Evolutionary conservation across 1,140 invertebrate species (phyloP).

Genomic region (Aphidius ervi): DNA sequence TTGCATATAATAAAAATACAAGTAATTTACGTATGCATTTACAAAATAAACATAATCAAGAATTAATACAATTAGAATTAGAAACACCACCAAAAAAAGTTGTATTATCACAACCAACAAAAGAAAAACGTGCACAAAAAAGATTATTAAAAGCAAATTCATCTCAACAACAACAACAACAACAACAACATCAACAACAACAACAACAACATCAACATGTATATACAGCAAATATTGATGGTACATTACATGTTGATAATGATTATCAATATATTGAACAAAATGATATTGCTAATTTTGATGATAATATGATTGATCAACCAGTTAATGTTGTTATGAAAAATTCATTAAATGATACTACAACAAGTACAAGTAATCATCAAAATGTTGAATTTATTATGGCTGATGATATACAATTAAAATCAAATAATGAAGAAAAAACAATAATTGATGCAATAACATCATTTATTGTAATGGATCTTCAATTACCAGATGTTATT

Average conservation of each 20-base stretch:
- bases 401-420: conserved; percentile 29
- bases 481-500: conserved; percentile 52
- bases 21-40: conserved; percentile 62
- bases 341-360: conserved; percentile 21
- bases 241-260: conserved; percentile 50
- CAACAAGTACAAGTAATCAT: neutral
- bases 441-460: conserved; percentile 50
- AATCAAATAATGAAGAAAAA: conserved; percentile 36
- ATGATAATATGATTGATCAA: conserved; percentile 43
- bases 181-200: no score
- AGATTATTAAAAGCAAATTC: conserved; percentile 38
- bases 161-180: no score
- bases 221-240: conserved; percentile 50
- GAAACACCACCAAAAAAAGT: conserved; percentile 38
- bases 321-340: conserved; percentile 47
- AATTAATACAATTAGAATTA: conserved; percentile 50
- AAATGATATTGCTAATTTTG: conserved; percentile 39
- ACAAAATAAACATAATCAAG: conserved; percentile 58
- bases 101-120: conserved; percentile 39
- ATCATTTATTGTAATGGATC: conserved; percentile 52
- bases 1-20: conserved; percentile 63
- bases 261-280: conserved; percentile 52
- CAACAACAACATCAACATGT: conserved; percentile 41
- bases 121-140: conserved; percentile 48
- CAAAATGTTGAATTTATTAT: conserved; percentile 7